Conservation (phyloP, 2,888 invertebrate genomes). For the Tiliacea aurago region DNA sequence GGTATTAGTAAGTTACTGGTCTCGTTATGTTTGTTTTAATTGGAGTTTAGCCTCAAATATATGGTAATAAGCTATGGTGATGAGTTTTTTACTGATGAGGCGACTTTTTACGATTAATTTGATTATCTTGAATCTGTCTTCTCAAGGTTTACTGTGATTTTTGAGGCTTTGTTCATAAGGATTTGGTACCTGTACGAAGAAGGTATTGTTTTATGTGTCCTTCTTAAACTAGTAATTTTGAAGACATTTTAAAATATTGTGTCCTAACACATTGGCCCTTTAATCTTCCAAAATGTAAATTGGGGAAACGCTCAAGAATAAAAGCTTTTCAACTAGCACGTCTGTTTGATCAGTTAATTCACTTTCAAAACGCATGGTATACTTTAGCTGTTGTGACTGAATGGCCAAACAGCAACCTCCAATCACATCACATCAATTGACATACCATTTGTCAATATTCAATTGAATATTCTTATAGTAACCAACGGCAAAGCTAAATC, state of each 20-base stretch:
- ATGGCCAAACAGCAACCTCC: neutral
- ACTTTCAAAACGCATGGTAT: neutral
- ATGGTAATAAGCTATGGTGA: constrained; percentile 37
- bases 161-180: neutral
- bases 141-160: constrained; percentile 8
- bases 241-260: neutral
- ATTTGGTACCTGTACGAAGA: neutral
- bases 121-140: constrained; percentile 14
- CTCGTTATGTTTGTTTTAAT: constrained; percentile 40
- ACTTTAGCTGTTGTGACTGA: neutral
- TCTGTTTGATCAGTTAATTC: neutral
- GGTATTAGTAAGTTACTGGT: constrained; percentile 28
- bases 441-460: too few relatives aligned
- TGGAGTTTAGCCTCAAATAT: constrained; percentile 30
- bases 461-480: neutral
- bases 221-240: neutral
- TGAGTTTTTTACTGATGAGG: constrained; percentile 44
- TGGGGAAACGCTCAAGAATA: neutral
- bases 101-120: constrained; percentile 24
- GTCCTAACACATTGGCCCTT: neutral
- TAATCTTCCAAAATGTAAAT: neutral
- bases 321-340: too few relatives aligned
- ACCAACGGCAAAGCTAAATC: neutral
- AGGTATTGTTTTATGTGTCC: too few relatives aligned
- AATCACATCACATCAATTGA: too few relatives aligned